phyloP scores from a whole-genome alignment of 2,888 invertebrate species.

The Lithophane socia region DNA sequence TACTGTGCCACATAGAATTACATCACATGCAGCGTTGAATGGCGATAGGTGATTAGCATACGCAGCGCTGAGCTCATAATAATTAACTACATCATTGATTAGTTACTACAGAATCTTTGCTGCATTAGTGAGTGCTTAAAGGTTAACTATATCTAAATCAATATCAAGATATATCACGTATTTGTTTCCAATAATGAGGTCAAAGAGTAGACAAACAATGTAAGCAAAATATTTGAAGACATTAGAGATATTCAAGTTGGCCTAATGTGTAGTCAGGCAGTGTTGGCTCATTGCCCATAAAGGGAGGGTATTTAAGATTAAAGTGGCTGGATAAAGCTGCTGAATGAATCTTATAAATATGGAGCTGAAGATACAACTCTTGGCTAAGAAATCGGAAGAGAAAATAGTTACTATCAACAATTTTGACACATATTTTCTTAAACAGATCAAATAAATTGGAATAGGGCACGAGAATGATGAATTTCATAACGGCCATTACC shows the following conservation, averaged over 20 bases:
- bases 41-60: conserved; percentile 7
- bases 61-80: conserved; percentile 22
- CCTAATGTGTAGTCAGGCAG: conserved; percentile 23
- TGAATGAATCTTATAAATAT: conserved; percentile 12
- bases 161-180: conserved; percentile 6
- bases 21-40: conserved; percentile 24
- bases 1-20: conserved; percentile 19
- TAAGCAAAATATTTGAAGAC: conserved; percentile 30
- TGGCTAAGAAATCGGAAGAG: not conserved
- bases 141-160: conserved; percentile 26
- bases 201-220: not conserved
- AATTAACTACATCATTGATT: conserved; percentile 39
- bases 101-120: conserved; percentile 32
- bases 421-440: not conserved
- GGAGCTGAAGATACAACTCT: not conserved
- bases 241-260: conserved; percentile 23
- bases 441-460: not conserved
- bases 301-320: conserved; percentile 22
- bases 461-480: not conserved
- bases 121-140: conserved; percentile 38
- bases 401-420: not conserved
- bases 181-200: conserved; percentile 31
- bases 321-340: conserved; percentile 37
- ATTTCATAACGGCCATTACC: too few relatives aligned
- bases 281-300: conserved; percentile 31